These are phyloP conservation scores for Oncorhynchus mykiss DNA, from an alignment of 2,113 vertebrate genomes.

Conservation along the genomic window DNA sequence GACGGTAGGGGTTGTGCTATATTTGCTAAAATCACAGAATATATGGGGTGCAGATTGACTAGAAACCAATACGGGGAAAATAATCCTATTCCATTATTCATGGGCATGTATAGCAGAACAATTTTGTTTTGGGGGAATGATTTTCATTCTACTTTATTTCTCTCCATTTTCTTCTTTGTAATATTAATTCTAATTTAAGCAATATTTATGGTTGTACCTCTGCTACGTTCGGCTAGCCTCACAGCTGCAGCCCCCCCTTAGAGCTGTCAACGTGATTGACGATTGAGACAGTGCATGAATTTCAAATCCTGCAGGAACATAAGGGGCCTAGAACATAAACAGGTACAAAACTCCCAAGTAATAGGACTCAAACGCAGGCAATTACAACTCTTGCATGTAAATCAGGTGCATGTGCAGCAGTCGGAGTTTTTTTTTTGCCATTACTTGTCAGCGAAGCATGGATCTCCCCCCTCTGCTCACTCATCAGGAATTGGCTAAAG, in stretches of 20 bases:
- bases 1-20: background rate
- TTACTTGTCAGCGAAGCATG: constrained; percentile 40
- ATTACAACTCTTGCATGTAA: constrained; percentile 70
- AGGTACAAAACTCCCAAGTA: constrained; percentile 62
- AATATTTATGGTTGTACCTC: constrained; percentile 43
- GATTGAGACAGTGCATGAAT: constrained; percentile 65
- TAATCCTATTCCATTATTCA: constrained; percentile 17
- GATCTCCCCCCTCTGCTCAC: constrained; percentile 32
- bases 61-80: background rate
- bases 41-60: background rate
- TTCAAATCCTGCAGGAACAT: constrained; percentile 61
- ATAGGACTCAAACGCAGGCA: constrained; percentile 64
- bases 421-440: constrained; percentile 37
- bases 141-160: constrained; percentile 8
- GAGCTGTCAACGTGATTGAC: constrained; percentile 69
- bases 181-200: constrained; percentile 56
- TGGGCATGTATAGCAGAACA: constrained; percentile 16
- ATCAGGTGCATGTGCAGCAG: constrained; percentile 49
- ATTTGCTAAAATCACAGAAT: background rate
- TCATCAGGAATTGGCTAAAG: constrained; percentile 45
- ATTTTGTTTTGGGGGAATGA: background rate
- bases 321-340: constrained; percentile 49
- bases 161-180: constrained; percentile 2
- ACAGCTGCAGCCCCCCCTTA: constrained; percentile 49
- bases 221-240: constrained; percentile 31